Conservation (phyloP, 2,113 vertebrate species). For the Suncus etruscus region DNA sequence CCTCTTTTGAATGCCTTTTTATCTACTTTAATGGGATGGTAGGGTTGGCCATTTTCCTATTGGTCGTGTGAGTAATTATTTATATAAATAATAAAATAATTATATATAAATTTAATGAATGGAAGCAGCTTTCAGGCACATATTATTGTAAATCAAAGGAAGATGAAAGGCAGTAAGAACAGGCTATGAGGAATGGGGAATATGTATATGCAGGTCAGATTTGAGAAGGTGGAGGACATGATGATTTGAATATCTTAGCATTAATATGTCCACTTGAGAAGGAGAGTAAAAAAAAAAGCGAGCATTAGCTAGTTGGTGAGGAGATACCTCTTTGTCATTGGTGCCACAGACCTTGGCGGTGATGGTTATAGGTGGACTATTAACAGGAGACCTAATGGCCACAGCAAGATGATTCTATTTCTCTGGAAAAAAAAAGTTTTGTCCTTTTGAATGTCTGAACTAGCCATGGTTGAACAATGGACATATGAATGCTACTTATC, state of each 20-base stretch:
- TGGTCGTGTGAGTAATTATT: not conserved
- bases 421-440: not conserved
- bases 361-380: not conserved
- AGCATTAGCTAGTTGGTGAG: too few species aligned
- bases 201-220: not conserved
- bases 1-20: not conserved
- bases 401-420: not conserved
- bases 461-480: not conserved
- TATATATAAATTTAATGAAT: not conserved
- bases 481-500: not conserved
- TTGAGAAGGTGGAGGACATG: not conserved
- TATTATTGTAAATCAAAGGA: not conserved
- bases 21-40: too few species aligned
- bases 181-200: not conserved
- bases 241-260: not conserved
- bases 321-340: not conserved
- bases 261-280: not conserved
- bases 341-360: not conserved
- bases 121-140: slow-evolving; percentile 5
- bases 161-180: not conserved
- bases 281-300: not conserved
- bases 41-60: not conserved
- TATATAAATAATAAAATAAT: not conserved
- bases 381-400: not conserved
- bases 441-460: not conserved